Base-by-base conservation (phyloP, 2,113 vertebrate genomes). In the Ammodytes marinus region DNA sequence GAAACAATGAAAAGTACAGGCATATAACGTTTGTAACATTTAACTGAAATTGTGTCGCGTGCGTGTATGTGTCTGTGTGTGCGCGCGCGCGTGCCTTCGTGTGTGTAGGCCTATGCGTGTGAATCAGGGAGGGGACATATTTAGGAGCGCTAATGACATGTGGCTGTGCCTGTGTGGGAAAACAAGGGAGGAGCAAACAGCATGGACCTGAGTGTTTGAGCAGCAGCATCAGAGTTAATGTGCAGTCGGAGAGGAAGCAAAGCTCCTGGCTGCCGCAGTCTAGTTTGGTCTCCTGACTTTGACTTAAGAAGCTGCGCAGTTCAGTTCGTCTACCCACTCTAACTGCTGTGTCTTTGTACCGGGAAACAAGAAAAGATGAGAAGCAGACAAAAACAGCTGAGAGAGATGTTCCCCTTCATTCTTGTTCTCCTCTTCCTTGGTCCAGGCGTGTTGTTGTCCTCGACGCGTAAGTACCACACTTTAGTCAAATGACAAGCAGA, bases 121-220 rank as follows among this genome's bases (percentile, higher is more conserved):
- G 68, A 69, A 43, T 57, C 37, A 65, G 75, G 71, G 89, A 86
- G 83, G 78, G 75, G 71, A 57, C 76, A 66, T 5, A 76, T 47
- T 69, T 59, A 69, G 67, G 52, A 80, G 59, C 52, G 86, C 69
- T 89, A 78, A 94, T 85, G 83, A 88, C 83, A 84, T 77, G 78
- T 65, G 89, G 67, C 77, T 84, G 86, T 84, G 87, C 55, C 76
- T 83, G 86, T 83, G 86, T 79, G 71, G 83, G 79, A 88, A 90
- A 87, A 83, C 61, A 77, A 90, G 88, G 96, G 95, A 95, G 95
- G 96, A 94, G 95, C 95, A 83, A 94, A 90, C 84, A 83, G 73
- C 49, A 79, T 92, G 91, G 89, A 93, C 94, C 94, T 94, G 95
- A 95, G 92, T 84, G 92, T 91, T 88, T 80, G 82, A 78, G 92